Conservation (phyloP, 2,888 invertebrate genomes). For the Pyrrhia umbra region DNA sequence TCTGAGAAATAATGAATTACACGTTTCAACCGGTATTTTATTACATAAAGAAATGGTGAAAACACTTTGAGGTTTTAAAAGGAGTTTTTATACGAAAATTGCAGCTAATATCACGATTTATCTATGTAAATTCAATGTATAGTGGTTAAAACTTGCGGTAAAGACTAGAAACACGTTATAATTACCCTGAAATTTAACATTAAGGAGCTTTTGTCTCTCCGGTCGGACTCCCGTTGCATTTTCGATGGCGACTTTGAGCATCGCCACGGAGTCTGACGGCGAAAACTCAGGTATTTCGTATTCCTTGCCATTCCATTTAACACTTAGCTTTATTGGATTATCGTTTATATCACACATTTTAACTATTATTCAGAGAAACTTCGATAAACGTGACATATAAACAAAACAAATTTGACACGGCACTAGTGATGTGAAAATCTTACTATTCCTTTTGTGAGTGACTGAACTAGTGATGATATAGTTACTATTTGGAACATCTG, state of each 20-base stretch:
- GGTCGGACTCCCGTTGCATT: conserved; percentile 97
- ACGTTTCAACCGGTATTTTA: conserved; percentile 42
- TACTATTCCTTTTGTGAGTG: conserved; percentile 12
- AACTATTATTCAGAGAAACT: conserved; percentile 62
- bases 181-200: conserved; percentile 97
- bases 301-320: conserved; percentile 98
- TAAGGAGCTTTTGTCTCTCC: conserved; percentile 97
- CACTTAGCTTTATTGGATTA: conserved; percentile 90
- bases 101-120: neutral
- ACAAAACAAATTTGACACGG: conserved; percentile 73
- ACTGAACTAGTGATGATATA: conserved; percentile 11
- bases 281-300: conserved; percentile 94
- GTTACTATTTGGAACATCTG: conserved; percentile 1
- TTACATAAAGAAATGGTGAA: conserved; percentile 48
- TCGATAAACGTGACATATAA: conserved; percentile 80
- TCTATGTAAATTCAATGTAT: neutral
- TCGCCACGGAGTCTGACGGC: conserved; percentile 94
- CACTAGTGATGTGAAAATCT: conserved; percentile 47
- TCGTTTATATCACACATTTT: conserved; percentile 87
- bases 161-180: conserved; percentile 46
- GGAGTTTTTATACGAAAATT: neutral
- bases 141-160: conserved; percentile 6
- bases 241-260: conserved; percentile 96
- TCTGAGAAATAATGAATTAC: conserved; percentile 32
- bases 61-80: neutral